Evolutionary conservation across 2,888 invertebrate species (phyloP).

Genomic region (Galerucella calmariensis): DNA sequence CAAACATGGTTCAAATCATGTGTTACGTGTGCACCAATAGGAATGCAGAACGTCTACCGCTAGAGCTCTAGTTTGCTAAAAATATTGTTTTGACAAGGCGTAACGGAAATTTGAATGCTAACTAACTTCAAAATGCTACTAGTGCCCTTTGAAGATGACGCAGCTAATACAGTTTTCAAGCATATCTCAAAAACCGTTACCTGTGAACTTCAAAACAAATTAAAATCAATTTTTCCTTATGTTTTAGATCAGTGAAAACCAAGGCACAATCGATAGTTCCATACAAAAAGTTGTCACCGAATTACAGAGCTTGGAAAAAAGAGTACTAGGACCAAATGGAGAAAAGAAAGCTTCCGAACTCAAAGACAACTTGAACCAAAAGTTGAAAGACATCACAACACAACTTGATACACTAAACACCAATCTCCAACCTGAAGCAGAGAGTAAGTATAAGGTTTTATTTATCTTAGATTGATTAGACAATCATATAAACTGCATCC

Average conservation of each 20-base stretch:
- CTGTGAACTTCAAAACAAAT: background rate
- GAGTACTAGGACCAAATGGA: slow-evolving; percentile 57
- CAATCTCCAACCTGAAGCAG: slow-evolving; percentile 58
- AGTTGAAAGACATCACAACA: slow-evolving; percentile 54
- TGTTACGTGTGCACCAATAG: too few species aligned
- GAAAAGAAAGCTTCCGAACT: slow-evolving; percentile 57
- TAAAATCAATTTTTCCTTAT: background rate
- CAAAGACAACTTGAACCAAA: slow-evolving; percentile 56
- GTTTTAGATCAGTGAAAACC: slow-evolving; percentile 47
- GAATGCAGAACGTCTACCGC: too few species aligned
- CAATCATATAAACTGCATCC: too few species aligned
- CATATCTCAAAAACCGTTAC: too few species aligned
- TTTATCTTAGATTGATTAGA: background rate
- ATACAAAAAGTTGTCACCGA: slow-evolving; percentile 56
- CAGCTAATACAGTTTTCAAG: too few species aligned
- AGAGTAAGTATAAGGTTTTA: slow-evolving; percentile 50
- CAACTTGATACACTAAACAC: slow-evolving; percentile 58
- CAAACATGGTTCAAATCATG: too few species aligned
- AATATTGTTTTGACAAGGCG: too few species aligned
- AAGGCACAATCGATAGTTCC: slow-evolving; percentile 55
- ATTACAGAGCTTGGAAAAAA: slow-evolving; percentile 54
- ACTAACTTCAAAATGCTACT: too few species aligned
- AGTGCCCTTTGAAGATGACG: too few species aligned
- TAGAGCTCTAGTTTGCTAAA: too few species aligned
- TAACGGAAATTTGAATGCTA: too few species aligned